Evolutionary conservation across 1,140 invertebrate species (phyloP).

Genomic region (Venustaconcha ellipsiformis): DNA sequence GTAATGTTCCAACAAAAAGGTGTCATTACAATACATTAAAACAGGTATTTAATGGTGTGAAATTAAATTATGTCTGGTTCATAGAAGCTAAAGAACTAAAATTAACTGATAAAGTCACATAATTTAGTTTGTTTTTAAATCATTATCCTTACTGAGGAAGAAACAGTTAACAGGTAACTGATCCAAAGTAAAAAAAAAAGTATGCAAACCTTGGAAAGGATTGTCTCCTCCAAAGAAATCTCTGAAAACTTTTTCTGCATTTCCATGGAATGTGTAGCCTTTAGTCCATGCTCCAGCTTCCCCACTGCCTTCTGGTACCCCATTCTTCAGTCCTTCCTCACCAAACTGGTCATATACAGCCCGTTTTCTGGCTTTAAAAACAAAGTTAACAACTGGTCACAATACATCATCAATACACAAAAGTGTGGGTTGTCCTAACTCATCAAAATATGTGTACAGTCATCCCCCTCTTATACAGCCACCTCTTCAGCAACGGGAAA

Average conservation of each 20-base stretch:
- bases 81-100: too few species aligned
- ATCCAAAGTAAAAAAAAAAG: not conserved
- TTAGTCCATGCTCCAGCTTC: conserved; percentile 67
- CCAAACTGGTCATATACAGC: conserved; percentile 71
- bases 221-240: conserved; percentile 71
- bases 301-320: conserved; percentile 63
- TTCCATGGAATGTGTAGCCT: conserved; percentile 69
- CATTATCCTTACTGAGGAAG: not conserved
- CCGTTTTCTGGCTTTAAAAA: conserved; percentile 59
- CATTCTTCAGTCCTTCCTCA: conserved; percentile 70
- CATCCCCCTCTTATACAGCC: too few species aligned
- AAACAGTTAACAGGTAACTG: too few species aligned
- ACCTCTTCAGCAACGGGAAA: too few species aligned
- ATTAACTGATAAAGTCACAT: too few species aligned
- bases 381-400: not conserved
- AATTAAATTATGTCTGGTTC: too few species aligned
- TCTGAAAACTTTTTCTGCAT: conserved; percentile 67
- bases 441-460: conserved; percentile 4
- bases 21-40: too few species aligned
- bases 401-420: not conserved
- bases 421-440: not conserved
- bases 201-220: conserved; percentile 66
- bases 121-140: not conserved
- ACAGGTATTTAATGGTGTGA: too few species aligned
- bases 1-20: too few species aligned